These are phyloP conservation scores for Oryzias sinensis DNA, from an alignment of 2,797 vertebrate species.

Conservation along the genomic window DNA sequence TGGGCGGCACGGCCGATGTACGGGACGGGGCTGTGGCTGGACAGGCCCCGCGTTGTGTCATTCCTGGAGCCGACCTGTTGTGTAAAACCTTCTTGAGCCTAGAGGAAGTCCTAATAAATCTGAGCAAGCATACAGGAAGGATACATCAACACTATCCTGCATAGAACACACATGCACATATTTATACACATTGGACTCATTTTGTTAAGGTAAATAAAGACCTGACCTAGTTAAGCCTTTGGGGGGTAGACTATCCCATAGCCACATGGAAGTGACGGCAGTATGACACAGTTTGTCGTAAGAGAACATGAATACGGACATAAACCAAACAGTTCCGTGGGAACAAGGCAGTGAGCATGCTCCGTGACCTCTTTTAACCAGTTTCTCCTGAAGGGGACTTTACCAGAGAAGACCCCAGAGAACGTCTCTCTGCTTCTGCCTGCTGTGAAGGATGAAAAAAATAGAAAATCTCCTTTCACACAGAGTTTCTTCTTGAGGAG, in stretches of 20 bases:
- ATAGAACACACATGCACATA: background rate
- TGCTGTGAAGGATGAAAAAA: slow-evolving; percentile 36
- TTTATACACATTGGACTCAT: no score
- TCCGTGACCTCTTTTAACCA: slow-evolving; percentile 55
- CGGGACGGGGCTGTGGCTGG: slow-evolving; percentile 16
- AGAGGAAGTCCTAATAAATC: slow-evolving; percentile 35
- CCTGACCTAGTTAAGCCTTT: slow-evolving; percentile 18
- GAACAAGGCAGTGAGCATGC: slow-evolving; percentile 74
- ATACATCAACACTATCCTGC: background rate
- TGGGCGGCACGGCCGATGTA: slow-evolving; percentile 17
- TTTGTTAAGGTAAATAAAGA: no score
- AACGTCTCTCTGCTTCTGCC: slow-evolving; percentile 26
- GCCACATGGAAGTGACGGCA: slow-evolving; percentile 56
- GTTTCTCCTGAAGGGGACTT: slow-evolving; percentile 45
- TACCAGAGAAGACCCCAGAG: slow-evolving; percentile 51
- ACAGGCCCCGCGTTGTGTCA: slow-evolving; percentile 17
- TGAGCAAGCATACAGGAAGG: slow-evolving; percentile 39
- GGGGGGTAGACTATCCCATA: slow-evolving; percentile 9
- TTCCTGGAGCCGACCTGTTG: slow-evolving; percentile 56
- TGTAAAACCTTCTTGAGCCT: slow-evolving; percentile 8
- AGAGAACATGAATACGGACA: slow-evolving; percentile 54
- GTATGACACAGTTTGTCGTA: slow-evolving; percentile 63
- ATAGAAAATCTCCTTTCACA: slow-evolving; percentile 37
- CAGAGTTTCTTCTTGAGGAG: slow-evolving; percentile 2
- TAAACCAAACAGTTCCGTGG: slow-evolving; percentile 67